These are phyloP conservation scores for Sebastes vulpes DNA, from an alignment of 2,797 vertebrate genomes.

Conservation along the genomic window DNA sequence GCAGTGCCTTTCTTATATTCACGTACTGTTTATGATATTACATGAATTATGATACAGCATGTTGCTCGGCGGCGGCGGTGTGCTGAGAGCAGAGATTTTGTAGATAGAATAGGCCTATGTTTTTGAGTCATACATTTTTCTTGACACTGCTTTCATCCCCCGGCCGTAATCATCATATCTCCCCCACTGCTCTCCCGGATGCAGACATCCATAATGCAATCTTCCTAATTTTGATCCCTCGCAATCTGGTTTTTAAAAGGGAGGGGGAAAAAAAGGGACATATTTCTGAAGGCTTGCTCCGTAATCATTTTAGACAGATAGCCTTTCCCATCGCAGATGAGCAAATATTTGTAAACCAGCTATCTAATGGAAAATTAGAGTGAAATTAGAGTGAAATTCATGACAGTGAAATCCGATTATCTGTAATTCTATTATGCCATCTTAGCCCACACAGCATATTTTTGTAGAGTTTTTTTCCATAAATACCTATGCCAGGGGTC, in stretches of 20 bases:
- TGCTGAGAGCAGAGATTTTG: conserved; percentile 83
- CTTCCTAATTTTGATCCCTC: conserved; percentile 90
- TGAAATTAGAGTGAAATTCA: conserved; percentile 99
- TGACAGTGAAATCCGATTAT: conserved; percentile 99
- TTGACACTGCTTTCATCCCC: conserved; percentile 89
- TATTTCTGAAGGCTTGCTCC: conserved; percentile 90
- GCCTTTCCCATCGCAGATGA: conserved; percentile 99
- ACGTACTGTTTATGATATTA: conserved; percentile 63
- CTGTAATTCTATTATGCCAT: conserved; percentile 99
- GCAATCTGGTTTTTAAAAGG: conserved; percentile 91
- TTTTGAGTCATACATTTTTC: conserved; percentile 88
- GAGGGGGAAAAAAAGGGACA: conserved; percentile 84
- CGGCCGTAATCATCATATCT: conserved; percentile 89
- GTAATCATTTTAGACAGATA: conserved; percentile 99
- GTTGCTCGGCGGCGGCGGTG: conserved; percentile 64
- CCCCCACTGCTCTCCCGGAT: conserved; percentile 89
- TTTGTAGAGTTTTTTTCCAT: conserved; percentile 98
- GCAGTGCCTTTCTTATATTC: conserved; percentile 44
- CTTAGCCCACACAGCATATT: conserved; percentile 99
- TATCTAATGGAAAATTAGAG: conserved; percentile 99
- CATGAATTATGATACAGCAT: conserved; percentile 71
- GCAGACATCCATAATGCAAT: conserved; percentile 91
- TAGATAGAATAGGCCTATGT: conserved; percentile 83
- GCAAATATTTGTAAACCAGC: conserved; percentile 99
- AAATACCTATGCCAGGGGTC: conserved; percentile 99